A percentile compares a stretch with the other conserved stretches of the same genome.
Conservation (phyloP, 2,113 vertebrate genomes). For the Seriola quinqueradiata region DNA sequence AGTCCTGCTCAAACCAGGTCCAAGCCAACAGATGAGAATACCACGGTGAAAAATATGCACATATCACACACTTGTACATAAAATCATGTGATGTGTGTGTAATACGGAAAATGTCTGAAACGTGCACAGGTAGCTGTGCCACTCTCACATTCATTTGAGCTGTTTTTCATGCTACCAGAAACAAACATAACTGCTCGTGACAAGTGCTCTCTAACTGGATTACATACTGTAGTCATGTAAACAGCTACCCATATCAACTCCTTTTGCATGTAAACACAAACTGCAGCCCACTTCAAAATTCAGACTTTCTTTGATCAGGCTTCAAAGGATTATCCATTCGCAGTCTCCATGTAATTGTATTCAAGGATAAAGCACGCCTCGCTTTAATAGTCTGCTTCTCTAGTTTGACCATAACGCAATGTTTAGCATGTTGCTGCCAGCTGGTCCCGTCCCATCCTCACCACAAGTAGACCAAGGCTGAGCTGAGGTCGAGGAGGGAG, state of each 20-base stretch:
- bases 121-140: not conserved
- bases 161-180: slow-evolving; percentile 12
- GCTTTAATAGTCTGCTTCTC: slow-evolving; percentile 53
- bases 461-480: slow-evolving; percentile 30
- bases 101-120: not conserved
- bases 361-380: slow-evolving; percentile 47
- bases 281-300: slow-evolving; percentile 53
- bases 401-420: slow-evolving; percentile 20
- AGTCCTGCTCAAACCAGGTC: not conserved
- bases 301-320: slow-evolving; percentile 73
- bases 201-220: slow-evolving; percentile 54
- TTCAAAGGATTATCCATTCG: slow-evolving; percentile 69
- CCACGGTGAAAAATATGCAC: not conserved
- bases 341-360: slow-evolving; percentile 61
- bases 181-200: slow-evolving; percentile 9
- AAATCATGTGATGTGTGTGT: not conserved
- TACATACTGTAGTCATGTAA: slow-evolving; percentile 66
- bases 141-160: not conserved
- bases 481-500: slow-evolving; percentile 27
- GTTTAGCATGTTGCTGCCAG: slow-evolving; percentile 39
- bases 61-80: not conserved
- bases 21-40: not conserved
- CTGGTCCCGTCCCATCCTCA: slow-evolving; percentile 15
- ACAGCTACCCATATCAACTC: slow-evolving; percentile 57
- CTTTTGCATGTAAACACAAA: slow-evolving; percentile 56